Conservation (phyloP, 2,797 vertebrate genomes). For the Vipera latastei region DNA sequence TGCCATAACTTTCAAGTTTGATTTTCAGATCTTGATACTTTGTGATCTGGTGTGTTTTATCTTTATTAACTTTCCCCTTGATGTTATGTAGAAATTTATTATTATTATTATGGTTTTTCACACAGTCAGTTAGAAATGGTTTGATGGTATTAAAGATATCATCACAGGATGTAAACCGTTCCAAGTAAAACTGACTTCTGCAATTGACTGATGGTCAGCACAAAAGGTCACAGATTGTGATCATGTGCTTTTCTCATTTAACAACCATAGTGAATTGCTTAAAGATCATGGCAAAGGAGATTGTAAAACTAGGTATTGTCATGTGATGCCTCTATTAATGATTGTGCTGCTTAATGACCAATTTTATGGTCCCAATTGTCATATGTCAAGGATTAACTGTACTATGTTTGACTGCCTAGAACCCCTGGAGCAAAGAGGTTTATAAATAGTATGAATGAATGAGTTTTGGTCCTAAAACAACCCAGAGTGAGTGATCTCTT, state of each 20-base stretch:
- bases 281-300: not conserved
- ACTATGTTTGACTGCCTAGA: not conserved
- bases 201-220: not conserved
- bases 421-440: not conserved
- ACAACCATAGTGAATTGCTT: not conserved
- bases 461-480: not conserved
- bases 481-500: not conserved
- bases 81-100: too few relatives aligned
- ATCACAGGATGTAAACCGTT: not conserved
- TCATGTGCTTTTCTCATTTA: not conserved
- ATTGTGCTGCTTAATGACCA: not conserved
- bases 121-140: not conserved
- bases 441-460: not conserved
- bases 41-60: too few relatives aligned
- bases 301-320: not conserved
- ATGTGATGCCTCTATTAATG: not conserved
- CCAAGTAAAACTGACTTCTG: not conserved
- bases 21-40: too few relatives aligned
- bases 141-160: not conserved
- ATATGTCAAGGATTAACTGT: not conserved
- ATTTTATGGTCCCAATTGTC: not conserved
- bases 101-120: not conserved
- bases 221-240: not conserved
- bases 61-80: too few relatives aligned
- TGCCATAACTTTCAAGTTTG: too few relatives aligned